These are phyloP conservation scores for Heteractis magnifica DNA, from an alignment of 92 coral and sea anemone species.

Conservation along the genomic window DNA sequence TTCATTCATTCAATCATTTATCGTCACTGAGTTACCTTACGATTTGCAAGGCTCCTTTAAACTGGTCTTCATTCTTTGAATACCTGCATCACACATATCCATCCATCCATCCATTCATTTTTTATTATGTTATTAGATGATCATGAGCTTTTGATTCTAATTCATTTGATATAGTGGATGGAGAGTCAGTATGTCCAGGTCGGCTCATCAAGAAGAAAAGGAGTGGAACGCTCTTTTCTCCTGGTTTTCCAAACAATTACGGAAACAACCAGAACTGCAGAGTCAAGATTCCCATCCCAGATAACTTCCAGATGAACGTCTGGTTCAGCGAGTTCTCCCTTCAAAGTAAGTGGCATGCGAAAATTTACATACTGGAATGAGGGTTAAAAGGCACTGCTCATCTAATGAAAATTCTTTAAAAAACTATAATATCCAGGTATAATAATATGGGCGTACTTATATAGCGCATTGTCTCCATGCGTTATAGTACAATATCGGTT, in stretches of 20 bases:
- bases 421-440: no score
- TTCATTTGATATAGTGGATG: constrained; percentile 23
- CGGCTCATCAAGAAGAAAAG: constrained; percentile 49
- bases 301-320: constrained; percentile 69
- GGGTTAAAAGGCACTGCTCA: no score
- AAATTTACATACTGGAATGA: no score
- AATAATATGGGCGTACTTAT: no score
- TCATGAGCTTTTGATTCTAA: neutral
- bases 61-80: neutral
- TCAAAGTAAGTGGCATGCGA: constrained; percentile 50
- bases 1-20: no score
- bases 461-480: no score
- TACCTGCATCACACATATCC: neutral
- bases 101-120: neutral
- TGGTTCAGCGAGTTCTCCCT: constrained; percentile 59
- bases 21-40: no score
- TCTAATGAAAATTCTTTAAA: no score
- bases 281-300: constrained; percentile 74
- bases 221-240: constrained; percentile 78
- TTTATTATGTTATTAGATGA: no score
- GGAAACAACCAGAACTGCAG: constrained; percentile 58
- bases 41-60: neutral
- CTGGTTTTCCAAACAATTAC: constrained; percentile 65
- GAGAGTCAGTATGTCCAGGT: constrained; percentile 70
- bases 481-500: no score